phyloP scores from a whole-genome alignment of 2,888 invertebrate species.

The Abscondita cerata region DNA sequence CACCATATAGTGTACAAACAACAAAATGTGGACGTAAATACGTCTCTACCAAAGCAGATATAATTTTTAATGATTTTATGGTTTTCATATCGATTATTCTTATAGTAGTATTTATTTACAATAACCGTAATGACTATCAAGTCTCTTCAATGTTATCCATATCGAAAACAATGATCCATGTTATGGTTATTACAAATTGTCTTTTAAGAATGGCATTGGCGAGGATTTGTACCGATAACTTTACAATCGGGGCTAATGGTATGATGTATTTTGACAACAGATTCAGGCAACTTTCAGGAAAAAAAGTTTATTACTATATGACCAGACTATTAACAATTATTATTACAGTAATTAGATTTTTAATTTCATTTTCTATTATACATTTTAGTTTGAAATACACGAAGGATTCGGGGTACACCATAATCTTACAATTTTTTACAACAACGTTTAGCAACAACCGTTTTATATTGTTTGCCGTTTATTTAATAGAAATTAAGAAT shows the following conservation, averaged over 20 bases:
- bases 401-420: background rate
- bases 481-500: background rate
- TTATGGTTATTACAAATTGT: background rate
- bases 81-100: background rate
- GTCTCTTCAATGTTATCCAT: background rate
- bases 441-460: background rate
- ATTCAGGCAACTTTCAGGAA: background rate
- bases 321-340: background rate
- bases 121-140: background rate
- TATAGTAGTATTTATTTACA: background rate
- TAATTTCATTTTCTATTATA: background rate
- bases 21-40: slow-evolving; percentile 4
- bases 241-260: too few relatives aligned
- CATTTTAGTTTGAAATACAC: background rate
- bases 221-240: too few relatives aligned
- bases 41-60: background rate
- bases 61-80: background rate
- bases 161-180: background rate
- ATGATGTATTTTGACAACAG: slow-evolving; percentile 4
- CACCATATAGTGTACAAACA: background rate
- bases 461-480: background rate
- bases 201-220: background rate
- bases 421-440: background rate
- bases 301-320: background rate
- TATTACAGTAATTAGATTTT: background rate